Evolutionary conservation across 2,888 invertebrate species (phyloP).

Genomic region (Hirudinaria manillensis): DNA sequence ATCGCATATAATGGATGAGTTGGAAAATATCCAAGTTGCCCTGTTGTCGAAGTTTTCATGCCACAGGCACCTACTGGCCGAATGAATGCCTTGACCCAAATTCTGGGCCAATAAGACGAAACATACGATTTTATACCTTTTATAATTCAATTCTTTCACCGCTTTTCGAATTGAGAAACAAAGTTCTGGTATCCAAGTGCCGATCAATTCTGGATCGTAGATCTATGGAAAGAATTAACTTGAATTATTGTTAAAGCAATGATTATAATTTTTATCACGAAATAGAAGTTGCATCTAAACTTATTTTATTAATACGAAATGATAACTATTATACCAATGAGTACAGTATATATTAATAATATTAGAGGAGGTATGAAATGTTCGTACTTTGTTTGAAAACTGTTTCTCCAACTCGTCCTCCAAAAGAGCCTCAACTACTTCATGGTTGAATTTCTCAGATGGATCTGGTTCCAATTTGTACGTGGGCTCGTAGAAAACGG

Average conservation of each 20-base stretch:
- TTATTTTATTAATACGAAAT: no score
- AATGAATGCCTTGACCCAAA: constrained; percentile 14
- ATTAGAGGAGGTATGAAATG: neutral
- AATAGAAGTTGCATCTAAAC: no score
- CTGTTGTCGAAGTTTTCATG: neutral
- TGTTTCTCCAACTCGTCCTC: neutral
- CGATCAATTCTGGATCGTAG: neutral
- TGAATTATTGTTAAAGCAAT: neutral
- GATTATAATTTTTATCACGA: no score
- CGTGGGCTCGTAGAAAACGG: neutral
- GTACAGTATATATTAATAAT: neutral
- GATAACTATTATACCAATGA: no score
- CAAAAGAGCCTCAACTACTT: constrained; percentile 1
- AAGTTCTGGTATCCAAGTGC: neutral
- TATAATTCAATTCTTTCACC: constrained; percentile 10
- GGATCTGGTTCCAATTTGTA: constrained; percentile 12
- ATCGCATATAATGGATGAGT: neutral
- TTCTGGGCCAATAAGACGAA: constrained; percentile 3
- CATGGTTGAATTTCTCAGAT: constrained; percentile 7
- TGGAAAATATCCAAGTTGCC: constrained; percentile 1
- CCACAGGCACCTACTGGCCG: constrained; percentile 17
- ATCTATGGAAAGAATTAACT: neutral
- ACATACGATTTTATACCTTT: neutral
- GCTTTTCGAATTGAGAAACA: neutral
- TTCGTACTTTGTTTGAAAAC: neutral